Evolutionary conservation across 2,888 invertebrate species (phyloP), one percentile per base, ranked within the genome.

Genomic region (Altica lythri): DNA sequence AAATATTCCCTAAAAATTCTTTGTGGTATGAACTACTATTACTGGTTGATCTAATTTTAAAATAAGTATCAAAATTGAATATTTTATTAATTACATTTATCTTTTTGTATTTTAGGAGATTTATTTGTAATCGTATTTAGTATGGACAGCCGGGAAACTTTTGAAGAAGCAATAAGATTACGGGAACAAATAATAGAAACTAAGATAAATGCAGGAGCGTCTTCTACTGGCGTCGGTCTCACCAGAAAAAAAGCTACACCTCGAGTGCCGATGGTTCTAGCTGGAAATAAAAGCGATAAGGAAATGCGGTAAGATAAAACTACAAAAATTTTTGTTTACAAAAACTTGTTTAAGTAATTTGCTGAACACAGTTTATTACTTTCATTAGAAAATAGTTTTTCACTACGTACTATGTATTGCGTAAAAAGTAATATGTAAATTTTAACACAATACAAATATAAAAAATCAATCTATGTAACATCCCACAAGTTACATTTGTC

Each of bases 241-340:
- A 71, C 72, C 70, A 78, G 68, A 45, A 81, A 86, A 71, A 81
- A 86, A 67, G 83, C 83, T 69, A 78, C 83, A 49, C 85, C 87
- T 16, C 80, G 86, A 70, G 89, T 91, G 38, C 92, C 92, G 30
- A 92, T 93, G 87, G 87, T 92, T 45, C 83, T 93, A 56, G 92
- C 90, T 1, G 92, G 91, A 46, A 93, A 92, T 75, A 93, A 93
- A 79, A 87, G 88, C 75, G 92, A 93, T 77, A 84, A 82, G 68
- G 91, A 92, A 40, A 81, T 86, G 68, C 87, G 85, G 90, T 90
- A 73, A 75, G 32, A 12, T 14, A n/a, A n/a, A n/a, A n/a, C n/a
- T n/a, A n/a, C n/a, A n/a, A n/a, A n/a, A n/a, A n/a, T n/a, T n/a
- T 3, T 35, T 16, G 14, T 1, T 4, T 42, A 25, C 12, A 10